Evolutionary conservation across 2,113 vertebrate genomes (phyloP).

Genomic region (Pheucticus melanocephalus): DNA sequence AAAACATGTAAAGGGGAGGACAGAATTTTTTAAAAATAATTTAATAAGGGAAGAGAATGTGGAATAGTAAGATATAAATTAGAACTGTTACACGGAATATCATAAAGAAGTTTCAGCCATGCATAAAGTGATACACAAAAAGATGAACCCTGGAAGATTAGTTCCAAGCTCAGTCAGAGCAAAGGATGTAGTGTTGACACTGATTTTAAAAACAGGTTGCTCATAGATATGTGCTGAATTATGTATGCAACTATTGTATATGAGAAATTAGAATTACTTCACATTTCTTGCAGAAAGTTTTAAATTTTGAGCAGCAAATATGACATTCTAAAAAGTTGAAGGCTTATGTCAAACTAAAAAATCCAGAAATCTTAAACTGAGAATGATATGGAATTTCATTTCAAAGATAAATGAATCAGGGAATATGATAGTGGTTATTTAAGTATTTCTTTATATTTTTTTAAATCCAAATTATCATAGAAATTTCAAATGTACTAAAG

Average conservation of each 20-base stretch:
- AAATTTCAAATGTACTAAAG: background rate
- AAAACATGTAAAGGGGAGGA: background rate
- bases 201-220: background rate
- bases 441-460: background rate
- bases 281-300: background rate
- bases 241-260: background rate
- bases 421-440: background rate
- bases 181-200: background rate
- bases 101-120: background rate
- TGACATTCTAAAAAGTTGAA: background rate
- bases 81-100: background rate
- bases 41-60: background rate
- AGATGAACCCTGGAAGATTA: background rate
- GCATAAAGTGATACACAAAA: background rate
- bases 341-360: background rate
- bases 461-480: background rate
- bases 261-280: background rate
- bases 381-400: background rate
- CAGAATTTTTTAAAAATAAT: fast-evolving
- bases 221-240: background rate
- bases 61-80: background rate
- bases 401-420: background rate
- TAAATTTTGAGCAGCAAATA: background rate
- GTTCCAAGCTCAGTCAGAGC: background rate
- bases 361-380: background rate